These are phyloP conservation scores for Anser cygnoides DNA, from an alignment of 2,113 vertebrate genomes.

Conservation along the genomic window DNA sequence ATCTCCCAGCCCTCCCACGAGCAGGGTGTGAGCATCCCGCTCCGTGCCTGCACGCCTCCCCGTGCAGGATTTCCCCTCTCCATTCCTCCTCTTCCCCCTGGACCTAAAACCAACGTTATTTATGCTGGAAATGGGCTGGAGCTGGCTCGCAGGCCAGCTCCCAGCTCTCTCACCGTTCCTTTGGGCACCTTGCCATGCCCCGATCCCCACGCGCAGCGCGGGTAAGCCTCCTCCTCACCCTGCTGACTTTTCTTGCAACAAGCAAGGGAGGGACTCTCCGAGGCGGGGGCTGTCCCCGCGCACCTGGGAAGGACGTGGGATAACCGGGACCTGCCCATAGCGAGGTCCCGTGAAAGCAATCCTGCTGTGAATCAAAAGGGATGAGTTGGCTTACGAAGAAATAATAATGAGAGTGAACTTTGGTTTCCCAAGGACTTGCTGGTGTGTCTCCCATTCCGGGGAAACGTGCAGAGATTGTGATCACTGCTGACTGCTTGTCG, in stretches of 20 bases:
- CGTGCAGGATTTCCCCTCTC: neutral
- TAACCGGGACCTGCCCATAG: neutral
- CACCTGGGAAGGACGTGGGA: neutral
- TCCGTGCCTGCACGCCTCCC: accelerated
- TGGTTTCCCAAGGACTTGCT: neutral
- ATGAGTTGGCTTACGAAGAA: neutral
- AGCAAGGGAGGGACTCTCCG: neutral
- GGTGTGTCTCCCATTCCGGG: neutral
- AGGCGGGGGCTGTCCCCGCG: neutral
- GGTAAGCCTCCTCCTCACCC: neutral
- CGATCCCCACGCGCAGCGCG: neutral
- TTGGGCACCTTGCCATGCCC: neutral
- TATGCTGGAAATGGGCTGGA: neutral
- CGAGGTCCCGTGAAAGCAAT: neutral
- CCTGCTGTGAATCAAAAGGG: neutral
- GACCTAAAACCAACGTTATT: neutral
- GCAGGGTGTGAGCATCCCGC: no score
- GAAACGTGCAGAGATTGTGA: accelerated
- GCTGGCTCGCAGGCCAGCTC: neutral
- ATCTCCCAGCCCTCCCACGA: neutral
- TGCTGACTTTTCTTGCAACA: accelerated
- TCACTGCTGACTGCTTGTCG: neutral
- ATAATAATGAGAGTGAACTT: neutral
- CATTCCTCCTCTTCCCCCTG: neutral
- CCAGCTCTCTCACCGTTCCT: neutral